Evolutionary conservation across 1,140 invertebrate genomes (phyloP), one percentile per base, ranked within the genome.

Genomic region (Caenorhabditis briggsae): DNA sequence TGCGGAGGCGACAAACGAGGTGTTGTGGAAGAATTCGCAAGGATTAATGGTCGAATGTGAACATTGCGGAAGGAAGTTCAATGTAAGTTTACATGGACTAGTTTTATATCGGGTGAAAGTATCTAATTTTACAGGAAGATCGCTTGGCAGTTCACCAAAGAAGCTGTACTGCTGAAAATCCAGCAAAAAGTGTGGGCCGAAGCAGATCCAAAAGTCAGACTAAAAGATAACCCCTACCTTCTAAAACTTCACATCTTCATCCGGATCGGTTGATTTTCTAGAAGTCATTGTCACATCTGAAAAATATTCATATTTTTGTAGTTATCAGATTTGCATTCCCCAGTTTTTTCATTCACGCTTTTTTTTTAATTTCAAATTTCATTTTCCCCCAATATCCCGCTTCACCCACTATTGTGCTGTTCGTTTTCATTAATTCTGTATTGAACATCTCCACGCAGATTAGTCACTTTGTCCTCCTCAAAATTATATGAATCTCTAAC

Each of bases 131-230:
- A 92, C 93, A 94, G 64, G 95, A 95, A 0, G 95, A 95, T 89
- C 92, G 95, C 23, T 90, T 96, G 3, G 88, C 92, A n/a, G 93
- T 95, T 41, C 95, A 96, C 90, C 93, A 95, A 90, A 93, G 93
- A 86, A 94, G 94, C 82, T 95, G 95, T 90, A 94, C 93, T 83
- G 89, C 91, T 70, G 90, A 90, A 43, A 92, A 89, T 61, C 91
- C 90, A 23, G 90, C 89, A 33, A 88, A 87, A 70, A 82, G 70
- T 82, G 64, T 89, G 23, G 58, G 85, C 12, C 46, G 82, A 11
- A 82, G 70, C 16, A 65, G 56, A 7, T 85, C 84, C 5, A 85
- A 85, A 65, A 58, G 64, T 14, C 46, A 65, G 25, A n/a, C 46
- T 74, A 65, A 85, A 12, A 14, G 70, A 12, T 78, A 78, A 70